A percentile compares a stretch with the other conserved stretches of the same genome.
These are phyloP conservation scores for Drosophila antonietae DNA, from an alignment of 2,888 invertebrate species.

Conservation along the genomic window DNA sequence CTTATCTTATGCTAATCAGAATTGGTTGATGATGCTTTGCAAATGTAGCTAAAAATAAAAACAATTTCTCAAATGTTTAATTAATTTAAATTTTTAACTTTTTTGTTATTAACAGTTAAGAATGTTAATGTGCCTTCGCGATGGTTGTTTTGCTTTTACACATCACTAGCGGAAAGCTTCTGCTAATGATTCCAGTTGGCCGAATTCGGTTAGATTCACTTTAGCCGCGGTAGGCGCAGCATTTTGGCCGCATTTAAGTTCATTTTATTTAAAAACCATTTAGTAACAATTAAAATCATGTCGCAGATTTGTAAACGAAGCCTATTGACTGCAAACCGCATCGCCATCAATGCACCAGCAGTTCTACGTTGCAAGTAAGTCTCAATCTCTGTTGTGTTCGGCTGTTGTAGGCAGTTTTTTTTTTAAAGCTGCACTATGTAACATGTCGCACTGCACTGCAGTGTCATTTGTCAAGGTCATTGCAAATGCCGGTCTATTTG, in stretches of 20 bases:
- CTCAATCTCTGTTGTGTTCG: neutral
- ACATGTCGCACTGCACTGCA: constrained; percentile 55
- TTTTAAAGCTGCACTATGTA: constrained; percentile 25
- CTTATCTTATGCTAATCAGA: neutral
- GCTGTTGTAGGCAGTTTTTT: neutral
- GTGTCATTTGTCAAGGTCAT: constrained; percentile 77
- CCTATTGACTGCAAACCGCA: constrained; percentile 59
- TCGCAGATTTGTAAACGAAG: constrained; percentile 66
- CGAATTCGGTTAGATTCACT: constrained; percentile 35
- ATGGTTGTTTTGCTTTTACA: constrained; percentile 2
- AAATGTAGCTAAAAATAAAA: neutral
- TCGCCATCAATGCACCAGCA: constrained; percentile 50
- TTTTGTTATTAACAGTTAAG: neutral
- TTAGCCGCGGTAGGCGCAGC: constrained; percentile 21
- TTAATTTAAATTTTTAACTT: neutral
- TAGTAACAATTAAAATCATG: constrained; percentile 44
- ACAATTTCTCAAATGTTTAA: neutral
- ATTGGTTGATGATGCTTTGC: neutral
- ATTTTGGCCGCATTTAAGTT: constrained; percentile 47
- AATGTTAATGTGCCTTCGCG: neutral
- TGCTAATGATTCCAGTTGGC: constrained; percentile 34
- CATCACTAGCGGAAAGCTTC: constrained; percentile 38
- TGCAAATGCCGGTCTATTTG: constrained; percentile 57
- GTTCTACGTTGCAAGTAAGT: constrained; percentile 68
- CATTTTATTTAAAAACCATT: constrained; percentile 21